Percentiles rank a stretch among this genome's conserved stretches.
Conservation (phyloP, 2,113 vertebrate species). For the Trinectes maculatus region DNA sequence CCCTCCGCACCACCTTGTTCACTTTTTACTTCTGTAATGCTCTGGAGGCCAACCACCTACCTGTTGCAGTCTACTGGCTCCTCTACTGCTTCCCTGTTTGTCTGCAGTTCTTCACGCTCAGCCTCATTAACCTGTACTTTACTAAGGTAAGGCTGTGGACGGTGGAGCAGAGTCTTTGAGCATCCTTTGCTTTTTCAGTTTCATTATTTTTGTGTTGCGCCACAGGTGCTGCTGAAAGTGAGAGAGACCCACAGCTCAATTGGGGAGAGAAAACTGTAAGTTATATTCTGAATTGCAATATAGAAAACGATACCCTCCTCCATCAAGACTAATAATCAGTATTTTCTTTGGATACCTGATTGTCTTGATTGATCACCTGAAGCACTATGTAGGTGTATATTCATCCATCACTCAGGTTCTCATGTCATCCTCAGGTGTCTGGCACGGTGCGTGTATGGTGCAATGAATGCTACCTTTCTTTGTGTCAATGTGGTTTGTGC, state of each 20-base stretch:
- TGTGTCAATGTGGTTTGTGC: conserved; percentile 86
- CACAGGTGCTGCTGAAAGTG: conserved; percentile 87
- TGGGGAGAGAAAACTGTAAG: conserved; percentile 84
- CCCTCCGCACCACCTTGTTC: conserved; percentile 88
- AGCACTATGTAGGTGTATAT: not conserved
- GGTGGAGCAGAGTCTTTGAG: not conserved
- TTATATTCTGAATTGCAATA: conserved; percentile 27
- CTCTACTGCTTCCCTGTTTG: conserved; percentile 90
- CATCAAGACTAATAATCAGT: not conserved
- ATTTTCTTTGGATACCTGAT: not conserved
- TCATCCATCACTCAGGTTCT: not conserved
- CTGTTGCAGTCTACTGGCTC: conserved; percentile 84
- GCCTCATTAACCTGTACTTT: conserved; percentile 89
- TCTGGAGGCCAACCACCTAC: conserved; percentile 85
- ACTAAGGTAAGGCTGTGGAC: conserved; percentile 82
- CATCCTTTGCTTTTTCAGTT: conserved; percentile 3
- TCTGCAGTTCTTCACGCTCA: conserved; percentile 90
- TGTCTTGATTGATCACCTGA: not conserved
- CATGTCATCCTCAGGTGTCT: conserved; percentile 50
- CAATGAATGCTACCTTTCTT: conserved; percentile 83
- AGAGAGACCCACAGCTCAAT: conserved; percentile 78
- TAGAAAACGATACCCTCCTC: not conserved
- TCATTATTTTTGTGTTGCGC: not conserved
- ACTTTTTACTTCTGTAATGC: conserved; percentile 88
- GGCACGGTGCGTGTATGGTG: conserved; percentile 62